phyloP scores from a whole-genome alignment of 2,888 invertebrate species.

The Teinopalpus imperialis region DNA sequence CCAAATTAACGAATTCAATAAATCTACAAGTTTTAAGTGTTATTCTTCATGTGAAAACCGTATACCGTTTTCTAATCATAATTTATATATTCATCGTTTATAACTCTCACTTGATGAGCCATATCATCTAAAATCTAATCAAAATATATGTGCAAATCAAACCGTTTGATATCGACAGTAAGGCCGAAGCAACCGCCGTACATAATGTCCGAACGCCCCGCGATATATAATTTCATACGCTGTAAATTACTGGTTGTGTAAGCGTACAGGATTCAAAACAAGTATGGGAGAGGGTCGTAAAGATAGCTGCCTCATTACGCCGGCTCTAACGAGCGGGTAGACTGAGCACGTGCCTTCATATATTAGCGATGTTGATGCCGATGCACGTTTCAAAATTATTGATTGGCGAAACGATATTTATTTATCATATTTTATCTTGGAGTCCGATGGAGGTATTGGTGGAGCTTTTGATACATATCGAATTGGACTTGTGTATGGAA shows the following conservation, averaged over 20 bases:
- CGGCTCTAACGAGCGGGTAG: slow-evolving; percentile 53
- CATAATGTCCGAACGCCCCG: neutral
- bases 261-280: slow-evolving; percentile 38
- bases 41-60: too few species aligned
- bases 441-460: too few species aligned
- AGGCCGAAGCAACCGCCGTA: neutral
- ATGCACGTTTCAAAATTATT: slow-evolving; percentile 21
- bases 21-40: too few species aligned
- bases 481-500: too few species aligned
- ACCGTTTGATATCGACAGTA: slow-evolving; percentile 6
- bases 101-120: slow-evolving; percentile 5
- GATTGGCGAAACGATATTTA: slow-evolving; percentile 10
- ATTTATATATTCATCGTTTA: neutral
- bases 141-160: slow-evolving; percentile 7
- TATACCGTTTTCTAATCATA: slow-evolving; percentile 4
- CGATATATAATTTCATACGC: slow-evolving; percentile 23
- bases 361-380: slow-evolving; percentile 17
- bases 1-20: too few species aligned
- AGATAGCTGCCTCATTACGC: slow-evolving; percentile 63
- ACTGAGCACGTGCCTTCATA: slow-evolving; percentile 50
- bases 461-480: too few species aligned
- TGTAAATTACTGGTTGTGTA: slow-evolving; percentile 26
- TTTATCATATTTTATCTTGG: slow-evolving; percentile 2
- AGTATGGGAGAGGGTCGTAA: slow-evolving; percentile 60
- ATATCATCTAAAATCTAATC: slow-evolving; percentile 15